These are phyloP conservation scores for Hyalella azteca DNA, from an alignment of 2,888 invertebrate genomes.

Conservation along the genomic window DNA sequence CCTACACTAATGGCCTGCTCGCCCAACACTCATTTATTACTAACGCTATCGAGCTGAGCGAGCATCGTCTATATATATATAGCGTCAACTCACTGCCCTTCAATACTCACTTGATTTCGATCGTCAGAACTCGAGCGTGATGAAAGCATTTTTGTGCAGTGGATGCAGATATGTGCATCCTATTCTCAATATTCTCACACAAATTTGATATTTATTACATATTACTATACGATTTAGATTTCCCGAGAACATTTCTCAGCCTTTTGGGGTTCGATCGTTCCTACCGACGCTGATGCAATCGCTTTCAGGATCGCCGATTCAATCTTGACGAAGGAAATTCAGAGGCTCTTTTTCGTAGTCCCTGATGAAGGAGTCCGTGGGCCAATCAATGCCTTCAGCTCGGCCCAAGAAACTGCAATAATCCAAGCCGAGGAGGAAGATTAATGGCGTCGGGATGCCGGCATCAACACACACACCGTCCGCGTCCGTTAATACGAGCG, in stretches of 20 bases:
- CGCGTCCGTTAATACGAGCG: no score
- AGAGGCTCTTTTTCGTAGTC: background rate
- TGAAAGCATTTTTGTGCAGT: no score
- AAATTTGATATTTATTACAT: no score
- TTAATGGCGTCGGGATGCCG: background rate
- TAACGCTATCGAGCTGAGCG: background rate
- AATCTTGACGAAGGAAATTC: background rate
- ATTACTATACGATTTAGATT: no score
- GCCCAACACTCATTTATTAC: slow-evolving; percentile 33
- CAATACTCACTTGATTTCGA: no score
- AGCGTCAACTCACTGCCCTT: background rate
- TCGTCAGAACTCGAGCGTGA: no score
- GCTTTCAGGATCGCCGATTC: background rate
- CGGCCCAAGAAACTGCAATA: background rate
- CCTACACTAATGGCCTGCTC: slow-evolving; percentile 21
- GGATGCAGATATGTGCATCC: no score
- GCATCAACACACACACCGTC: no score
- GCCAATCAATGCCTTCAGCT: background rate
- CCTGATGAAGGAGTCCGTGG: background rate
- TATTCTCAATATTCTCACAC: no score
- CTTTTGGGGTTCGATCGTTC: no score
- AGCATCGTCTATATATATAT: background rate
- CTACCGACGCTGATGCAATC: no score
- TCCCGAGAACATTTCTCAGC: no score
- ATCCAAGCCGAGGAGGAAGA: background rate